Conservation (phyloP, 2,888 invertebrate species). For the Agriopis aurantiaria region DNA sequence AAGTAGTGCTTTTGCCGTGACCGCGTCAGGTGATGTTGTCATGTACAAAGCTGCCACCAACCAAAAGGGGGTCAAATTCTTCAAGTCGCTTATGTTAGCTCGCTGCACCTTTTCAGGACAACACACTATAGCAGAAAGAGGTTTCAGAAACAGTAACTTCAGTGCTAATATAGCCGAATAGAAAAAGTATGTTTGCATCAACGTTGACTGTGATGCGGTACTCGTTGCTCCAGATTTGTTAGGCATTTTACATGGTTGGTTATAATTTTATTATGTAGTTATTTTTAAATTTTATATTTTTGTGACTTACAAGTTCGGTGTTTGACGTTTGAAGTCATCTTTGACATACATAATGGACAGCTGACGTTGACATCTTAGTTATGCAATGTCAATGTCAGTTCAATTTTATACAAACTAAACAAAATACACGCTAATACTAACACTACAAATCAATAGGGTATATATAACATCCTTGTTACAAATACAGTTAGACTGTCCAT, state of each 20-base stretch:
- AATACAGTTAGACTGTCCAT: too few relatives aligned
- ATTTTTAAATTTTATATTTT: conserved; percentile 1
- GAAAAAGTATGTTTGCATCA: conserved; percentile 48
- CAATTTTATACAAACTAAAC: background rate
- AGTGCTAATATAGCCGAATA: conserved; percentile 51
- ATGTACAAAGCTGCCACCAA: conserved; percentile 65
- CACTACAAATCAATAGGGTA: too few relatives aligned
- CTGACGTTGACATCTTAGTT: too few relatives aligned
- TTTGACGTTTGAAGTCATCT: conserved; percentile 1
- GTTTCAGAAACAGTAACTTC: conserved; percentile 53
- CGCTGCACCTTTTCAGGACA: conserved; percentile 58
- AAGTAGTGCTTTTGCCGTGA: conserved; percentile 53
- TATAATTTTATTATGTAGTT: background rate
- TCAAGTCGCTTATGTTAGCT: conserved; percentile 64
- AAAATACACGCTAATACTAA: too few relatives aligned
- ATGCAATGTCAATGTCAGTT: background rate
- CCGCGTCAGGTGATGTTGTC: conserved; percentile 58
- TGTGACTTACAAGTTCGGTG: background rate
- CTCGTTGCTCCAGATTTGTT: background rate
- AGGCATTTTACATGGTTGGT: conserved; percentile 8
- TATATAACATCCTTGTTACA: too few relatives aligned
- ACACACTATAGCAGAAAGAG: conserved; percentile 54
- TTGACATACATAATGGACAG: background rate
- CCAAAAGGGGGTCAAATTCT: conserved; percentile 70
- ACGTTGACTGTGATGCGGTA: conserved; percentile 5